Evolutionary conservation across 2,797 vertebrate genomes (phyloP).

Genomic region (Bucorvus abyssinicus): DNA sequence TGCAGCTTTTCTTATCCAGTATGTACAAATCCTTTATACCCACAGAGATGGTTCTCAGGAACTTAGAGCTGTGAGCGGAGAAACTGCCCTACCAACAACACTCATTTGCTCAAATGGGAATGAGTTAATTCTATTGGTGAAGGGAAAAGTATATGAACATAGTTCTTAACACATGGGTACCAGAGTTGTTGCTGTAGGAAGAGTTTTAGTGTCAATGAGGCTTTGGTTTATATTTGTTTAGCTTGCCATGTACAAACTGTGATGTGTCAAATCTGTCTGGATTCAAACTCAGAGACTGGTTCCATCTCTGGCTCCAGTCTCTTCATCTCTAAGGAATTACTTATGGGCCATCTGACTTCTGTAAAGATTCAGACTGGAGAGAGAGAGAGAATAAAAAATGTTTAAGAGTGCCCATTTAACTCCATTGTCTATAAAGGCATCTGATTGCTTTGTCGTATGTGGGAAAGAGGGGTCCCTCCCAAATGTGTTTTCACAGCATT

Average conservation of each 20-base stretch:
- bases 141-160: not conserved
- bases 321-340: not conserved
- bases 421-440: not conserved
- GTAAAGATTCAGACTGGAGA: not conserved
- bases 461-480: not conserved
- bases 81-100: not conserved
- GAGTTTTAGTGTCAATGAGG: not conserved
- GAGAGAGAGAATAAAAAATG: not conserved
- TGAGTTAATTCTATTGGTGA: not conserved
- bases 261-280: not conserved
- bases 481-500: not conserved
- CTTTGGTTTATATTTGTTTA: not conserved
- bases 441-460: not conserved
- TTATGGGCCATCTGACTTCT: not conserved
- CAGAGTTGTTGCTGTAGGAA: not conserved
- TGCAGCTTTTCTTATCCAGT: not conserved
- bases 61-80: not conserved
- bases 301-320: not conserved
- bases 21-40: not conserved
- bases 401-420: not conserved
- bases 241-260: not conserved
- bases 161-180: not conserved
- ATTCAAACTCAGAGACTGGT: not conserved
- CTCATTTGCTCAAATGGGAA: not conserved
- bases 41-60: not conserved